These are phyloP conservation scores for Alexandromys fortis DNA, from an alignment of 2,113 vertebrate species.

Conservation along the genomic window DNA sequence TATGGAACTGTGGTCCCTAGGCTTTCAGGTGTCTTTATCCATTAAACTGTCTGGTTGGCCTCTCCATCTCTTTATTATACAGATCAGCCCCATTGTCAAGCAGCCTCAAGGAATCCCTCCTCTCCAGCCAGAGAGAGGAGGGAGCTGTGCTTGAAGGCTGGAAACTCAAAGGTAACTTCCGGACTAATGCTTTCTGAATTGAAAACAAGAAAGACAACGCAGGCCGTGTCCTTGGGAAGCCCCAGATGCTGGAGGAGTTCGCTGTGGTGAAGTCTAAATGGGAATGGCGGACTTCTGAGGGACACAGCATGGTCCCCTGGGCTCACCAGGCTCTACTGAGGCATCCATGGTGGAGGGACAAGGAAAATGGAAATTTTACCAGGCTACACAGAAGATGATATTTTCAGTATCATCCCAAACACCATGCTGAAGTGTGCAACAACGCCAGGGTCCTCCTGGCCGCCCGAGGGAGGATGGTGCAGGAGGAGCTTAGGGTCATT, in stretches of 20 bases:
- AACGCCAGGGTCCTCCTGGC: background rate
- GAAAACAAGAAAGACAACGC: constrained; percentile 15
- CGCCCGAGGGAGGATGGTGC: background rate
- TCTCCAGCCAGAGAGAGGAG: background rate
- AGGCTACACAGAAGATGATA: background rate
- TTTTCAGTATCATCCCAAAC: background rate
- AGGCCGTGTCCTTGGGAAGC: background rate
- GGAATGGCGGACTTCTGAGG: background rate
- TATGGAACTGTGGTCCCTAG: background rate
- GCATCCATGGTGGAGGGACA: background rate
- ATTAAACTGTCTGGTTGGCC: background rate
- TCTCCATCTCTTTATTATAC: background rate
- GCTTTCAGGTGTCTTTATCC: background rate
- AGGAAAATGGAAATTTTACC: background rate
- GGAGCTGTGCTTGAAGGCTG: background rate
- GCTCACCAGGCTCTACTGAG: background rate
- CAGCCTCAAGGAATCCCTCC: background rate
- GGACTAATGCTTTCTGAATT: constrained; percentile 15
- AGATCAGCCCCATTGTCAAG: background rate
- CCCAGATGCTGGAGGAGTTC: background rate
- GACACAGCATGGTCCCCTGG: background rate
- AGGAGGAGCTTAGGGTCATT: background rate
- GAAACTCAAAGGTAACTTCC: background rate
- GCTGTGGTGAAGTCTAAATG: background rate
- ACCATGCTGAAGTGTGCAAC: background rate